Evolutionary conservation across 2,888 invertebrate species (phyloP), one percentile per base, ranked within the genome.

Genomic region (Archips crataeganus): DNA sequence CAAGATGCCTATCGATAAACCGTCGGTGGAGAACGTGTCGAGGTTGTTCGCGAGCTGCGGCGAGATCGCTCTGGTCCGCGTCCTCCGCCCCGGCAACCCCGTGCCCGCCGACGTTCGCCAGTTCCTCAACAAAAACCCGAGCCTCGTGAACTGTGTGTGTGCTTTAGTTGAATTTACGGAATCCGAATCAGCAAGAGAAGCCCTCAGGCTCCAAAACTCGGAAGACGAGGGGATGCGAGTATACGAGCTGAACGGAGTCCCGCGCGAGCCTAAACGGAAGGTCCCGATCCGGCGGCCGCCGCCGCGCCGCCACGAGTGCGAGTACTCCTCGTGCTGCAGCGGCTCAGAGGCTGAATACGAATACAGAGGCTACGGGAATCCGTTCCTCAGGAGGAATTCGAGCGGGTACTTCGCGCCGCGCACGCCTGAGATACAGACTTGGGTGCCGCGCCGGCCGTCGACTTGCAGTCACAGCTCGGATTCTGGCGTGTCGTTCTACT

Each of bases 81-180:
- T 99, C 76, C 94, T 99, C 62, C 95, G 97, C 70, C 98, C 98
- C 0, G 98, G 98, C 54, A 98, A 98, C 91, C 97, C 98, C 10
- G 97, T 98, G 69, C 98, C 99, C 2, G 97, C 98, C 3, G 98
- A 99, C 90, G 97, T 98, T 34, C 96, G 98, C 73, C 98, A 98
- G 88, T 98, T 98, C 87, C 96, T 98, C 82, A 97, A 97, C 85
- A 98, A 98, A 86, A 98, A 98, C 85, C 98, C 98, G 34, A 98
- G 98, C 85, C 95, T 98, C 86, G 97, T 97, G 78, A 97, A 97
- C 82, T 96, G 97, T 92, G 96, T 98, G 86, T 98, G 98, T 89
- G 99, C 98, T 15, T 95, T 99, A 80, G 97, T 99, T 54, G 99
- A 99, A 92, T 99, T 98, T 87, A 97, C 98, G 68, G 96, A 97